Percentiles rank a stretch among this genome's conserved stretches.
Evolutionary conservation across 2,113 vertebrate genomes (phyloP).

Genomic region (Lycaon pictus): DNA sequence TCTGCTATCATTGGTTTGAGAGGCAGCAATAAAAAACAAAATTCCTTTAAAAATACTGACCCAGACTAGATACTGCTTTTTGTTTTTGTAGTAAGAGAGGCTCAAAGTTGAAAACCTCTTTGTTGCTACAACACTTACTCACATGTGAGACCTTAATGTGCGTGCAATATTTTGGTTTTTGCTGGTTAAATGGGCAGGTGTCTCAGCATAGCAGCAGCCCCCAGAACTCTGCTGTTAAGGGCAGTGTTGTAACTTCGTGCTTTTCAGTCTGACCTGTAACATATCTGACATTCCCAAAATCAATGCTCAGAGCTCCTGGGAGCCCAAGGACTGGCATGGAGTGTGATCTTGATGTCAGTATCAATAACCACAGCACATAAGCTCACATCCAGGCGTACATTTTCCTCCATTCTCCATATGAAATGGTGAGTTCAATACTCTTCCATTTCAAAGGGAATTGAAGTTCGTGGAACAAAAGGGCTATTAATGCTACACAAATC

Average conservation of each 20-base stretch:
- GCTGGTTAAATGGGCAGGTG: constrained; percentile 9
- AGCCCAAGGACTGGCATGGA: neutral
- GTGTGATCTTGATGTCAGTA: constrained; percentile 48
- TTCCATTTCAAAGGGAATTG: constrained; percentile 70
- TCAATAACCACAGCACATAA: constrained; percentile 52
- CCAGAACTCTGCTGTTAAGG: neutral
- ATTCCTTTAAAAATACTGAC: constrained; percentile 43
- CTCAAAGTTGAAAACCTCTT: neutral
- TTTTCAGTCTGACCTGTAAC: constrained; percentile 26
- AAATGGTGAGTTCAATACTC: constrained; percentile 51
- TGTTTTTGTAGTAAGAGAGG: constrained; percentile 46
- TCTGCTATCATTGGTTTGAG: constrained; percentile 11
- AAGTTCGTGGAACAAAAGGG: constrained; percentile 59
- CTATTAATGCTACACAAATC: constrained; percentile 72
- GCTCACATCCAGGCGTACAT: neutral
- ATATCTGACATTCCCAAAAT: neutral
- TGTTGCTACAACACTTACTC: constrained; percentile 36
- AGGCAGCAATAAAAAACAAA: constrained; percentile 42
- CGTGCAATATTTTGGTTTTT: constrained; percentile 1
- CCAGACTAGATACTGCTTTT: constrained; percentile 31
- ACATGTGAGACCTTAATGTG: constrained; percentile 3
- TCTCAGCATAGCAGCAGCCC: neutral
- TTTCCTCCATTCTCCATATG: constrained; percentile 37
- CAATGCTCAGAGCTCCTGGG: neutral
- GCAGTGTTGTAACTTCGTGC: neutral